These are phyloP conservation scores for Lepus townsendii DNA, from an alignment of 2,797 vertebrate species.

Conservation along the genomic window DNA sequence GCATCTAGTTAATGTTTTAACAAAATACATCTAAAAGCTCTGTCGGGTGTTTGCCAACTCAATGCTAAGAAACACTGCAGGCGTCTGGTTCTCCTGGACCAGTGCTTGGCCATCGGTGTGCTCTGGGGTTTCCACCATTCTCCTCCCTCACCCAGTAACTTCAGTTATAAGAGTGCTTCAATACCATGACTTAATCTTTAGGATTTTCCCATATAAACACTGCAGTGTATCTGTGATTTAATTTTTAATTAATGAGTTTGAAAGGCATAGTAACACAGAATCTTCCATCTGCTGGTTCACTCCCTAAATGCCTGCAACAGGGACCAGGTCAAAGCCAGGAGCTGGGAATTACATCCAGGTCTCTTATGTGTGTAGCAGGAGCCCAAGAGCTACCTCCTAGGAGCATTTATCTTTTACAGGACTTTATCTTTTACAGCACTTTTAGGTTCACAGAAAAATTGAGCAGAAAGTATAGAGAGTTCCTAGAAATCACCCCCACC, in stretches of 20 bases:
- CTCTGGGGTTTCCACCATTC: no score
- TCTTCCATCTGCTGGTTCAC: no score
- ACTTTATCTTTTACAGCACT: neutral
- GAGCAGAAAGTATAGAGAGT: neutral
- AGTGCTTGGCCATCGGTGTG: neutral
- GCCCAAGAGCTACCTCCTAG: no score
- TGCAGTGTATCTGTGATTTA: neutral
- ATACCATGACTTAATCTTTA: neutral
- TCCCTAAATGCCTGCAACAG: no score
- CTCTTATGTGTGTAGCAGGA: no score
- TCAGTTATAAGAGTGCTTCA: neutral
- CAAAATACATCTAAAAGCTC: constrained; percentile 1
- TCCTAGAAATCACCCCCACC: fast-evolving
- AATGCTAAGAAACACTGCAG: neutral
- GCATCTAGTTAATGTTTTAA: neutral
- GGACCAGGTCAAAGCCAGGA: no score
- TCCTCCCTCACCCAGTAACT: neutral
- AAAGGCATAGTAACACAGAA: no score
- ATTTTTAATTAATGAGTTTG: neutral
- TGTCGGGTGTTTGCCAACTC: neutral
- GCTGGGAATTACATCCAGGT: no score
- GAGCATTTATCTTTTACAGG: no score
- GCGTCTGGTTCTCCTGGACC: neutral
- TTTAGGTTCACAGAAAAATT: neutral
- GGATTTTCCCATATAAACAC: neutral